Evolutionary conservation across 2,888 invertebrate species (phyloP).

Genomic region (Argynnis bischoffii): DNA sequence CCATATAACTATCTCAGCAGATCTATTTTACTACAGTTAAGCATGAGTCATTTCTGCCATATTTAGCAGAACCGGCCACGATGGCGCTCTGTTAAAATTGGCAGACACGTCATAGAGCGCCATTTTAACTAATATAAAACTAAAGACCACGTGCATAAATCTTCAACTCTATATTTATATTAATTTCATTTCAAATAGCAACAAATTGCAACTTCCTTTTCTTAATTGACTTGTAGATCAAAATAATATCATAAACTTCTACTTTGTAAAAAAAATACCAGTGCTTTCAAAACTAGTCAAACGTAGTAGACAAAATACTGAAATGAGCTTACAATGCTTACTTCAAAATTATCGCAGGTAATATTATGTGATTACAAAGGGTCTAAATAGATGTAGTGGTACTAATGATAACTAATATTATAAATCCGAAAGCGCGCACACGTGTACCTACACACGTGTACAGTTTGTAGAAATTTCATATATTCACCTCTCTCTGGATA

Average conservation of each 20-base stretch:
- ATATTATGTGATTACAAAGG: too few relatives aligned
- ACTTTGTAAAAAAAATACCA: slow-evolving; percentile 9
- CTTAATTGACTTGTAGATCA: slow-evolving; percentile 1
- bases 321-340: too few relatives aligned
- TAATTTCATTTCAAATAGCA: slow-evolving; percentile 24
- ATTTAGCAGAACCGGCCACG: slow-evolving; percentile 58
- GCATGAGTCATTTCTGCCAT: slow-evolving; percentile 62
- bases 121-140: slow-evolving; percentile 48
- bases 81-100: slow-evolving; percentile 56
- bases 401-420: too few relatives aligned
- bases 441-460: too few relatives aligned
- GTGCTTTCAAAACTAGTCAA: neutral
- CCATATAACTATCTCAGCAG: too few relatives aligned
- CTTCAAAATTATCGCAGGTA: too few relatives aligned
- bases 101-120: slow-evolving; percentile 65
- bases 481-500: too few relatives aligned
- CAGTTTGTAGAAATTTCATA: too few relatives aligned
- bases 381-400: too few relatives aligned
- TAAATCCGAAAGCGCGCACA: too few relatives aligned
- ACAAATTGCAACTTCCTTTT: slow-evolving; percentile 5
- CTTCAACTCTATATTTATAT: slow-evolving; percentile 34
- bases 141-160: slow-evolving; percentile 31
- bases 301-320: too few relatives aligned
- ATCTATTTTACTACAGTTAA: neutral
- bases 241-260: neutral